Evolutionary conservation across 2,797 vertebrate species (phyloP).

Genomic region (Pelodytes ibericus): DNA sequence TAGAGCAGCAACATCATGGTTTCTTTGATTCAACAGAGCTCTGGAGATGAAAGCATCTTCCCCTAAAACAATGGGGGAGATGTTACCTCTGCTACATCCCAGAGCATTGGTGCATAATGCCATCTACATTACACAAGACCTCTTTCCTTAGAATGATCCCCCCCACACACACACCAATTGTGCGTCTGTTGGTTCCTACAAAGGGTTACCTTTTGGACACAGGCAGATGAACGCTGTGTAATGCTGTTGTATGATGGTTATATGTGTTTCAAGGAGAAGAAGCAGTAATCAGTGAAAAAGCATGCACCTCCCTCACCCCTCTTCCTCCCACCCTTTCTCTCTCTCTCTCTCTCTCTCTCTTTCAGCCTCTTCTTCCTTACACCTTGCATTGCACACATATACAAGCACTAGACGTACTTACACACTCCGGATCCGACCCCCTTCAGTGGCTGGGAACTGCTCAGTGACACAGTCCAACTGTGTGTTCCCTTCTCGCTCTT

Average conservation of each 20-base stretch:
- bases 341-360: slow-evolving; percentile 40
- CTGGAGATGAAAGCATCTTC: slow-evolving; percentile 43
- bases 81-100: slow-evolving; percentile 30
- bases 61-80: slow-evolving; percentile 38
- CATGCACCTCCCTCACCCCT: slow-evolving; percentile 44
- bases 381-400: slow-evolving; percentile 47
- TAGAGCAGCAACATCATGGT: slow-evolving; percentile 49
- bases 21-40: slow-evolving; percentile 45
- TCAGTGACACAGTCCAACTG: background rate
- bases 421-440: slow-evolving; percentile 15
- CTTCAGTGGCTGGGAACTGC: background rate
- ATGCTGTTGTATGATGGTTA: slow-evolving; percentile 53
- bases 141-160: slow-evolving; percentile 5
- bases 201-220: slow-evolving; percentile 39
- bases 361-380: slow-evolving; percentile 49
- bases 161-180: too few relatives aligned
- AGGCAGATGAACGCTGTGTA: slow-evolving; percentile 37
- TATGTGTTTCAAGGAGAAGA: slow-evolving; percentile 51
- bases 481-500: background rate
- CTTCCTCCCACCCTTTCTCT: slow-evolving; percentile 47
- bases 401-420: slow-evolving; percentile 36
- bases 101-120: slow-evolving; percentile 29
- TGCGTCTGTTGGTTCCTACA: slow-evolving; percentile 9
- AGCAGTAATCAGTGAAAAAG: slow-evolving; percentile 51
- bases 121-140: slow-evolving; percentile 15